Conservation (phyloP, 2,888 invertebrate species). For the Carpatolechia fugitivella region DNA sequence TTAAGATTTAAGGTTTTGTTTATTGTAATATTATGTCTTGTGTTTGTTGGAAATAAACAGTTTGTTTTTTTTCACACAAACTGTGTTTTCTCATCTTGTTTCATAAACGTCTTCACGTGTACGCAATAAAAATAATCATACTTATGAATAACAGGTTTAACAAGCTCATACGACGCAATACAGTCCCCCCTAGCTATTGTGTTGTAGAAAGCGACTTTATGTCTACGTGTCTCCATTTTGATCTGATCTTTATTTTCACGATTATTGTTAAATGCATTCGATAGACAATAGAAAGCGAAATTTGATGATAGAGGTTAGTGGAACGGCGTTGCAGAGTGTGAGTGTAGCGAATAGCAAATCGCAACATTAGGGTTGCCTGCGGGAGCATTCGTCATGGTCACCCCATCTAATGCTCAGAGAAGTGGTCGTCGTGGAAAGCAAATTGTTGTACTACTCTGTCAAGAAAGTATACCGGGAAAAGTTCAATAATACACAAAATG, state of each 20-base stretch:
- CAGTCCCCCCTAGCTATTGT: too few relatives aligned
- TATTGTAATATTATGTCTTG: too few relatives aligned
- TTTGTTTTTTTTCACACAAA: too few relatives aligned
- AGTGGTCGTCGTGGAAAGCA: neutral
- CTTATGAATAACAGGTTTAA: neutral
- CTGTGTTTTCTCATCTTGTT: too few relatives aligned
- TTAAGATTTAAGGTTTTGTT: too few relatives aligned
- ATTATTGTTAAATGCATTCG: neutral
- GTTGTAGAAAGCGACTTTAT: constrained; percentile 9
- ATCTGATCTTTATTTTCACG: neutral
- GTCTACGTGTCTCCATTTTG: neutral
- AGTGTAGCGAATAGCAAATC: constrained; percentile 53
- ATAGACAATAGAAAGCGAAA: constrained; percentile 53
- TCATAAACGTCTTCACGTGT: too few relatives aligned
- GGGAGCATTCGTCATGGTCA: constrained; percentile 12
- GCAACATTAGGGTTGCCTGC: constrained; percentile 25
- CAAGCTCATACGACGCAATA: too few relatives aligned
- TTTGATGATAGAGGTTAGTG: constrained; percentile 44
- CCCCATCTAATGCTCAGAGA: neutral
- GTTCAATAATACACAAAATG: too few relatives aligned
- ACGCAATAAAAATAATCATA: neutral
- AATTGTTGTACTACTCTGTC: neutral
- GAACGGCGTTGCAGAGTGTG: constrained; percentile 49
- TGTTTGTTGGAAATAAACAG: too few relatives aligned
- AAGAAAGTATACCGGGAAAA: neutral